phyloP scores from a whole-genome alignment of 2,888 invertebrate genomes.

The Patella depressa region DNA sequence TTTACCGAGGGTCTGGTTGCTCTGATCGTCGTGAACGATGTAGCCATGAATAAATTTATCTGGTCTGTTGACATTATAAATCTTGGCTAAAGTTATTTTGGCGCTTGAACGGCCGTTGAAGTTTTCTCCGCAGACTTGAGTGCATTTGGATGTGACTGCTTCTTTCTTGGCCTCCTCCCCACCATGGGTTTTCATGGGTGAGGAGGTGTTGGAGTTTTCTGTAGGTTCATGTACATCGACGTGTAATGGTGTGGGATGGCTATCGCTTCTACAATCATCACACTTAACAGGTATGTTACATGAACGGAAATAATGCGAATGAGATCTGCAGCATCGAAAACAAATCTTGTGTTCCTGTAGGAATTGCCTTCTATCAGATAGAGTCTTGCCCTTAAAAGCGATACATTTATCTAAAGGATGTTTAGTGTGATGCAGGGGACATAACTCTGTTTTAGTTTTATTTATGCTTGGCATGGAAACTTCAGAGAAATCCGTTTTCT shows the following conservation, averaged over 20 bases:
- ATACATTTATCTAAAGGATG: not conserved
- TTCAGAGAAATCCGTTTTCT: too few relatives aligned
- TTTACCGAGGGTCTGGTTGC: not conserved
- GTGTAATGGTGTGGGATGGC: slow-evolving; percentile 32
- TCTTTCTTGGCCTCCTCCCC: too few relatives aligned
- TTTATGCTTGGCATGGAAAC: too few relatives aligned
- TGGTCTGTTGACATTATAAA: not conserved
- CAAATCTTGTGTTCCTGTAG: slow-evolving; percentile 19
- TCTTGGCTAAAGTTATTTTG: slow-evolving; percentile 3
- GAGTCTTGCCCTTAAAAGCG: not conserved
- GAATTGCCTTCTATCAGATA: not conserved
- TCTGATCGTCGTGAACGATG: not conserved
- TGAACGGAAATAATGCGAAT: slow-evolving; percentile 18
- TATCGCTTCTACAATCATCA: slow-evolving; percentile 28
- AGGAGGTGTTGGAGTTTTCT: too few relatives aligned
- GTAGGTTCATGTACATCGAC: too few relatives aligned
- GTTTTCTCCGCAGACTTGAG: not conserved
- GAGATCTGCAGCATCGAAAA: slow-evolving; percentile 30
- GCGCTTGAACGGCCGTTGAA: not conserved
- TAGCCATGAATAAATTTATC: not conserved
- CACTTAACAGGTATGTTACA: slow-evolving; percentile 29
- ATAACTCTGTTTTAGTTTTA: not conserved
- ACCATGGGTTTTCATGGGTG: too few relatives aligned
- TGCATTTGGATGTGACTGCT: not conserved
- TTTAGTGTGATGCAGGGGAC: too few relatives aligned